Percentiles rank a stretch among this genome's conserved stretches.
These are phyloP conservation scores for Erebia ligea DNA, from an alignment of 2,888 invertebrate species.

Conservation along the genomic window DNA sequence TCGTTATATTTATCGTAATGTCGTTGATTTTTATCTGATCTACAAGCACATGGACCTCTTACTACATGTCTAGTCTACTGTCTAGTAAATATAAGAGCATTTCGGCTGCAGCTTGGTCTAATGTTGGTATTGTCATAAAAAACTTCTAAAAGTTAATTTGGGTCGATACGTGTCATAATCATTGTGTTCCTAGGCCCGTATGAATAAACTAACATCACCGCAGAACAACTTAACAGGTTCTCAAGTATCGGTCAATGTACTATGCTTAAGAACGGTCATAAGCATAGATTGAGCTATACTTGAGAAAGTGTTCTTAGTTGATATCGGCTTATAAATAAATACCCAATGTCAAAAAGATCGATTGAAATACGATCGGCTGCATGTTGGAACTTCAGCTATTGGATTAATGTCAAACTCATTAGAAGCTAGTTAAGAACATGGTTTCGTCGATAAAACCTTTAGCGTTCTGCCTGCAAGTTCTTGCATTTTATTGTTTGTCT, in stretches of 20 bases:
- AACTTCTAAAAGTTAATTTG: too few relatives aligned
- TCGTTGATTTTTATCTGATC: conserved; percentile 11
- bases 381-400: background rate
- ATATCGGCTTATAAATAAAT: background rate
- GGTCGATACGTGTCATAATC: too few relatives aligned
- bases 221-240: too few relatives aligned
- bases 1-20: conserved; percentile 3
- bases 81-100: background rate
- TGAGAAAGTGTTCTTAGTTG: too few relatives aligned
- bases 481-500: background rate
- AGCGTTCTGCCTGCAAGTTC: background rate
- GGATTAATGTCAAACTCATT: background rate
- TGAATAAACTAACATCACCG: too few relatives aligned
- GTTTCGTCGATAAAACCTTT: background rate
- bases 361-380: background rate
- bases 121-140: too few relatives aligned
- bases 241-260: too few relatives aligned
- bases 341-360: background rate
- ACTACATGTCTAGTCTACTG: background rate
- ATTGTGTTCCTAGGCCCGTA: too few relatives aligned
- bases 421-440: background rate
- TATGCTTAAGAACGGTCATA: too few relatives aligned
- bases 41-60: conserved; percentile 4
- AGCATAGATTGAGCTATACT: too few relatives aligned
- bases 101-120: background rate